Evolutionary conservation across 2,888 invertebrate species (phyloP).

Genomic region (Aphodius granarius): DNA sequence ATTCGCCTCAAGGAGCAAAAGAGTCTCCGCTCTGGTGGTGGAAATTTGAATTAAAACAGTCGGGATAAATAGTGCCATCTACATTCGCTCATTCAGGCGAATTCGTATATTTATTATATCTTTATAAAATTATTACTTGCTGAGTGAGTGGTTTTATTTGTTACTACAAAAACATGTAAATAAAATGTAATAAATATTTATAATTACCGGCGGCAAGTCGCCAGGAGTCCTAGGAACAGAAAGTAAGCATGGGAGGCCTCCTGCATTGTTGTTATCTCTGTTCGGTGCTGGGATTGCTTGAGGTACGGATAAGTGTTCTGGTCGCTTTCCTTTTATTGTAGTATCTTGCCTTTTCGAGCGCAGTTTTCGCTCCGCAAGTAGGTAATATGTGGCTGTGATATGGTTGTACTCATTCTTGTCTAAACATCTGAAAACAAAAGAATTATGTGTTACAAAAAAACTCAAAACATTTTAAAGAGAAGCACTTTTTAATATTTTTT

Average conservation of each 20-base stretch:
- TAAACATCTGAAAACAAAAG: slow-evolving; percentile 66
- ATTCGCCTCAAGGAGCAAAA: too few species aligned
- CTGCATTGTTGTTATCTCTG: slow-evolving; percentile 42
- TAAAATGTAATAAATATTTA: background rate
- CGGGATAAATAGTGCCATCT: too few species aligned
- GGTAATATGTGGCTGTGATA: slow-evolving; percentile 96
- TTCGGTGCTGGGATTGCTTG: slow-evolving; percentile 42
- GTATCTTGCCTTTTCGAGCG: slow-evolving; percentile 72
- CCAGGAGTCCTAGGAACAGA: slow-evolving; percentile 70
- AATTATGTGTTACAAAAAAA: slow-evolving; percentile 11
- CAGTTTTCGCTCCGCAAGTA: slow-evolving; percentile 91
- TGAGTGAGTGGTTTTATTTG: background rate
- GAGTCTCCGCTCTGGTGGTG: too few species aligned
- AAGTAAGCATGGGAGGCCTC: slow-evolving; percentile 52
- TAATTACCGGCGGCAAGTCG: slow-evolving; percentile 64
- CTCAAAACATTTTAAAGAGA: slow-evolving; percentile 10
- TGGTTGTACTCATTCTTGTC: slow-evolving; percentile 97
- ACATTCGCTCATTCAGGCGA: too few species aligned
- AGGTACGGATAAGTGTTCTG: slow-evolving; percentile 51
- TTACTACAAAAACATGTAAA: background rate
- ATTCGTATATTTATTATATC: background rate
- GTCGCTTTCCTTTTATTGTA: slow-evolving; percentile 52
- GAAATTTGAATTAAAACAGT: too few species aligned
- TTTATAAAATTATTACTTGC: background rate
- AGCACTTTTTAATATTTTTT: background rate